Evolutionary conservation across 2,888 invertebrate species (phyloP).

Genomic region (Fissipunctia ypsillon): DNA sequence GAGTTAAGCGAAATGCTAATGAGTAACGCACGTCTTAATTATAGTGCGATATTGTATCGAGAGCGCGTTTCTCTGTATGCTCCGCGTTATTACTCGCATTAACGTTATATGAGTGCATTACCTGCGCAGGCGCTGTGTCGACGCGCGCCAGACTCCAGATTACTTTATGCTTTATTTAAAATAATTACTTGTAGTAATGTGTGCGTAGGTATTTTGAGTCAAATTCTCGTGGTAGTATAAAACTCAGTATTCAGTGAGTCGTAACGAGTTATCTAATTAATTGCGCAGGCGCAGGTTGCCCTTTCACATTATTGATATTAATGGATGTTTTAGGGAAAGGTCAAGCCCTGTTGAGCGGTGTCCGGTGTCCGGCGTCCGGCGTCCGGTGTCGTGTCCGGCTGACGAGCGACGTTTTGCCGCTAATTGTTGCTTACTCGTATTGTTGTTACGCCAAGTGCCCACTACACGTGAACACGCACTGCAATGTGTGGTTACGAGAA

Average conservation of each 20-base stretch:
- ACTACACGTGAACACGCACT: not conserved
- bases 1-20: conserved; percentile 54
- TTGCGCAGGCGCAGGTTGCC: conserved; percentile 42
- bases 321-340: conserved; percentile 54
- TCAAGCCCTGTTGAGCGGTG: conserved; percentile 8
- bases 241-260: conserved; percentile 17
- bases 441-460: conserved; percentile 5
- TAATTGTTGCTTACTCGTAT: conserved; percentile 19
- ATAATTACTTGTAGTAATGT: conserved; percentile 6
- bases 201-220: not conserved
- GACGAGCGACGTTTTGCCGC: conserved; percentile 17
- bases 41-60: conserved; percentile 44
- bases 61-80: conserved; percentile 38
- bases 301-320: conserved; percentile 46
- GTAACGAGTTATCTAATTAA: conserved; percentile 35
- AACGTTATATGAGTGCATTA: conserved; percentile 45
- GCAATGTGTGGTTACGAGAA: not conserved
- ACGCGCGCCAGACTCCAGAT: conserved; percentile 10
- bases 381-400: conserved; percentile 5
- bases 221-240: conserved; percentile 1
- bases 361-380: conserved; percentile 13
- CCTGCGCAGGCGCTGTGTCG: conserved; percentile 29
- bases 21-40: conserved; percentile 52
- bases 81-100: conserved; percentile 30
- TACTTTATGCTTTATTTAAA: conserved; percentile 6